Evolutionary conservation across 2,888 invertebrate genomes (phyloP), one percentile per base, ranked within the genome.

Genomic region (Phalera bucephala): DNA sequence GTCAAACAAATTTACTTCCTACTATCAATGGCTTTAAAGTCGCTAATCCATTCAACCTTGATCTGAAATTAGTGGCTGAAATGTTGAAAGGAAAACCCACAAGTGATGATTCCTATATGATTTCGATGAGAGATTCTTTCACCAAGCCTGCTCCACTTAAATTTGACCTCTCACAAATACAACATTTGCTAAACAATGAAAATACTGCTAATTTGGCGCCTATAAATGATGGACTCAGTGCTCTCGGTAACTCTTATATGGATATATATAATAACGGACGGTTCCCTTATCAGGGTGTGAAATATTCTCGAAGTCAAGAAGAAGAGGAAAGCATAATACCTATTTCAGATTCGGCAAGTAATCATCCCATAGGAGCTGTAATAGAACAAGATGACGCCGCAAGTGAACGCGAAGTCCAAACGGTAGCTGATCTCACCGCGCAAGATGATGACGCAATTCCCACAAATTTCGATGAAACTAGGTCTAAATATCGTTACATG

Each of bases 21-120:
- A 88, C 80, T 1, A 84, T 91, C 12, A 88, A 91, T 56, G 91
- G 90, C 2, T 81, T 87, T 40, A 83, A 84, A 72, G 83, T 91
- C n/a, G 82, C 82, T 1, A 91, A 91, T 49, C 91, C 91, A 8
- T 91, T 81, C 40, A 91, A 91, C 52, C 72, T 91, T 6, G 90
- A 91, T 55, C 57, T 91, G 2, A 88, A 86, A 64, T 54, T 90
- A 25, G 84, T 90, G 1, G 80, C 87, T 15, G 90, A 90, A 35
- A 81, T 90, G 74, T 65, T 91, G 31, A 89, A 81, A 69, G 86
- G 87, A 11, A 90, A 86, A 61, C 49, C 78, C 15, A 43, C 68
- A 1, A 36, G 75, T 20, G 89, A 88, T 28, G 83, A 88, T 22
- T 63, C 74, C 1, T 81, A 80, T 41, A 54, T 84, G 36, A 50